Base-by-base conservation (phyloP, 2,888 invertebrate genomes). In the Cataglyphis rosenhaueri region DNA sequence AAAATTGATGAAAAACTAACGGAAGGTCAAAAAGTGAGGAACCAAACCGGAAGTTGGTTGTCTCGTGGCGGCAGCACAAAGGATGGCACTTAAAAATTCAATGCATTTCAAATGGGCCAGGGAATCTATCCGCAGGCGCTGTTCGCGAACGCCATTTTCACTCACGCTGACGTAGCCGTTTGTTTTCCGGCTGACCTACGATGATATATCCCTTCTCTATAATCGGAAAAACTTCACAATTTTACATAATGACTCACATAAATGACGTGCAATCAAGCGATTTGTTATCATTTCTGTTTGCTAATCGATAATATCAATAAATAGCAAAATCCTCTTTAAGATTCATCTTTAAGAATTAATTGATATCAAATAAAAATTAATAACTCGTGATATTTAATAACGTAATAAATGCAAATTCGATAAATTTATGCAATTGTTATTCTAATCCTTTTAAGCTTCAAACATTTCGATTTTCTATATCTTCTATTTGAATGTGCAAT, bases 31-130 rank as follows among this genome's bases (percentile, higher is more conserved):
- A 52, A 81, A 75, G 71, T 81, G 86, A 74, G 75, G 73, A 74
- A 76, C 74, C 81, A 83, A 86, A 88, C 86, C 89, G 87, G 87
- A 91, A 89, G 85, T 86, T 83, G 82, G 61, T 86, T 86, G 82
- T 88, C 87, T 85, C 84, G 59, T 57, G 55, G 82, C 86, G 83
- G 85, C 78, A 66, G 82, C 87, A 92, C 91, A 92, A 92, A 93
- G 91, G 89, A 86, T 88, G 83, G 66, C 91, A 92, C 94, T 94
- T 93, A 92, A 94, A 94, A 94, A 94, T 94, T 94, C 94, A 94
- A 94, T 94, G 94, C 94, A 94, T 94, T 94, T 93, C 92, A 94
- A 94, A 94, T 94, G 93, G 93, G 91, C 89, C 89, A 88, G 89
- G 89, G 86, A 92, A 92, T 92, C 38, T 90, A 90, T 91, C 89